phyloP scores from a whole-genome alignment of 2,113 vertebrate genomes.

The Sakesphorus luctuosus region DNA sequence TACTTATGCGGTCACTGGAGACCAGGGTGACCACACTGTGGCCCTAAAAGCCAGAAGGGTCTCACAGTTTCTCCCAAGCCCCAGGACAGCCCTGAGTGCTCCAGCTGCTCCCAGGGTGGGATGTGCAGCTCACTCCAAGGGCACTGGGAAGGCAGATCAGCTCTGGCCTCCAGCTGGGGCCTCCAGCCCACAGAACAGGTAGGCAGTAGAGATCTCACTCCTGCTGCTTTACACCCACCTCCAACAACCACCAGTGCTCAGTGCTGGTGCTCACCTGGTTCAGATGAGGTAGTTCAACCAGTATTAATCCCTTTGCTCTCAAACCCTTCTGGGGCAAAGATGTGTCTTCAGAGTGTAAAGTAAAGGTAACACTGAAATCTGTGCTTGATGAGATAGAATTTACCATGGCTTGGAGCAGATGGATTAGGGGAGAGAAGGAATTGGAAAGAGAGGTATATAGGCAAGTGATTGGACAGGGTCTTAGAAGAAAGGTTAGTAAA shows the following conservation, averaged over 20 bases:
- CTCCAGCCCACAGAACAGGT: neutral
- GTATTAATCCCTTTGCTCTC: neutral
- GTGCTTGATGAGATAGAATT: neutral
- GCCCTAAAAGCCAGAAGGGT: neutral
- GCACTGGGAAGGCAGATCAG: neutral
- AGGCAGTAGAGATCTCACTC: neutral
- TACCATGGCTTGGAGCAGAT: neutral
- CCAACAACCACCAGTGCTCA: neutral
- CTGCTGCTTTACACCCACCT: neutral
- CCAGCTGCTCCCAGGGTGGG: neutral
- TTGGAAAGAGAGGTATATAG: neutral
- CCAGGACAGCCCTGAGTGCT: neutral
- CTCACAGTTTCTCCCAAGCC: neutral
- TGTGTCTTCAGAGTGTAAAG: neutral
- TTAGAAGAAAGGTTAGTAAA: neutral
- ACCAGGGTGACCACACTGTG: neutral
- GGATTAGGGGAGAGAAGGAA: neutral
- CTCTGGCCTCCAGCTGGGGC: neutral
- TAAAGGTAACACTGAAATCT: neutral
- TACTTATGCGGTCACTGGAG: neutral
- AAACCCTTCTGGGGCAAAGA: neutral
- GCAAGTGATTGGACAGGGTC: neutral
- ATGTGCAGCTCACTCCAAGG: neutral
- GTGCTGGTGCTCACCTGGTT: neutral
- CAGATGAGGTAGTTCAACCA: neutral